Evolutionary conservation across 2,797 vertebrate species (phyloP).

Genomic region (Podarcis lilfordi): DNA sequence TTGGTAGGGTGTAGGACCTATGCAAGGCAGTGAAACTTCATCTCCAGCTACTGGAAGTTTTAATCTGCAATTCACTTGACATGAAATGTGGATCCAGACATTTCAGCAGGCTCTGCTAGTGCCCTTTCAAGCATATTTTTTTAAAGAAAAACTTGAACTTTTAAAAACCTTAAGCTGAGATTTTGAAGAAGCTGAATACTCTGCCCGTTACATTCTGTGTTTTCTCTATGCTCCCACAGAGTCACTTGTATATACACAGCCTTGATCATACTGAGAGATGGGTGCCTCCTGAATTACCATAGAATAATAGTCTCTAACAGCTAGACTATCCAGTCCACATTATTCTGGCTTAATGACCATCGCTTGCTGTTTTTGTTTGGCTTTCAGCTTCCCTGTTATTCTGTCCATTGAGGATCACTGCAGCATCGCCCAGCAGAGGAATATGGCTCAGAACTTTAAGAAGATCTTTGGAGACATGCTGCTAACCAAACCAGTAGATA

Average conservation of each 20-base stretch:
- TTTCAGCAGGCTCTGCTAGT: not conserved
- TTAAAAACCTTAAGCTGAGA: not conserved
- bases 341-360: not conserved
- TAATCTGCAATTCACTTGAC: not conserved
- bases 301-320: not conserved
- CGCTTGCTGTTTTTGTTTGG: not conserved
- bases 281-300: not conserved
- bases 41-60: not conserved
- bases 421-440: conserved; percentile 98
- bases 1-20: no score
- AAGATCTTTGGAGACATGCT: conserved; percentile 97
- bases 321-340: not conserved
- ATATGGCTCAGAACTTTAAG: conserved; percentile 94
- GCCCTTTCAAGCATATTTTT: not conserved
- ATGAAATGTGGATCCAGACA: not conserved
- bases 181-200: not conserved
- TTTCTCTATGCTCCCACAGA: not conserved
- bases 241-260: not conserved
- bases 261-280: not conserved
- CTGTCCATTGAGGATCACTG: conserved; percentile 99
- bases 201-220: not conserved
- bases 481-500: conserved; percentile 95
- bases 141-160: not conserved
- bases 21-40: not conserved
- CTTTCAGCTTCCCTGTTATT: conserved; percentile 90